Base-by-base conservation (phyloP, 2,888 invertebrate genomes). In the Phania funesta region DNA sequence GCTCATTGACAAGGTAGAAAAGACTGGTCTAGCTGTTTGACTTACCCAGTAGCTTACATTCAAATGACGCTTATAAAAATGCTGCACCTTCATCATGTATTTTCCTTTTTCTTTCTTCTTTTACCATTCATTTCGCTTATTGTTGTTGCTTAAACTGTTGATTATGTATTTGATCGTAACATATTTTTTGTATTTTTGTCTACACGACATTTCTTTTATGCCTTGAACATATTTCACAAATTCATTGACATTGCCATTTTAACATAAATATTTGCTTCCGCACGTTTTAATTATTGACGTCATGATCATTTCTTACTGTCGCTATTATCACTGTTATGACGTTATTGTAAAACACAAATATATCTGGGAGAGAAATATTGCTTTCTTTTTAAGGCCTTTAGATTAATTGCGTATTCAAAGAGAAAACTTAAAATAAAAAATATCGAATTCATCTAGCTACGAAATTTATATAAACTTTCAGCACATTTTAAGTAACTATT, bases 331-430 rank as follows among this genome's bases (percentile, higher is more conserved):
- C 16, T 18, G 13, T 16, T 46, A 29, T n/a, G n/a, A 58, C 48
- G 29, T 20, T 54, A 20, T 38, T 24, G 35, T 50, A 41, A 18
- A 11, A 24, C 24, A 48, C 13, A 48, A 1, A 22, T 11, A 11
- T 22, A 9, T 11, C 18, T 0, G 46, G 24, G 38, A 41, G n/a
- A 50, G 16, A 68, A 60, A 54, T n/a, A n/a, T n/a, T 54, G 68
- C 35, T 77, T 70, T 62, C 70, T 64, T 70, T 64, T 56, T 46
- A 77, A 64, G 70, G 70, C 70, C 46, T 76, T 32, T 67, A 52
- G 76, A 60, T 68, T 18, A 52, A 9, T 41, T 22, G 46, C 9
- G 0, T 18, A 41, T n/a, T n/a, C n/a, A n/a, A n/a, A n/a, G n/a
- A n/a, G n/a, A n/a, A n/a, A n/a, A n/a, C n/a, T n/a, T n/a, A n/a